phyloP scores from a whole-genome alignment of 2,888 invertebrate genomes.

The Acrobasis suavella region DNA sequence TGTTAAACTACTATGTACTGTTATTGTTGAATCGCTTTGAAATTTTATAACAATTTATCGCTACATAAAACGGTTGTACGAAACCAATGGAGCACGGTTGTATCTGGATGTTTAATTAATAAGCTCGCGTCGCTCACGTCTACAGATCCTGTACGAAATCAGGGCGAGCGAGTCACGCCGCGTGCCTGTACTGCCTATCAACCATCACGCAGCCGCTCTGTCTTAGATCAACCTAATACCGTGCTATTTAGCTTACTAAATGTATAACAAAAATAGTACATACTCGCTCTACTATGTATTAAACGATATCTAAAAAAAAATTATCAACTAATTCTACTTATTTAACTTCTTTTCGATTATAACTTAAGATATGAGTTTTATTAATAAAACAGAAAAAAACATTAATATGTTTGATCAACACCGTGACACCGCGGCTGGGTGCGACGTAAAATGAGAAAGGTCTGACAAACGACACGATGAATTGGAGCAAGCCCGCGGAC shows the following conservation, averaged over 20 bases:
- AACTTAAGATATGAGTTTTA: too few relatives aligned
- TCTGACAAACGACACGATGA: constrained; percentile 75
- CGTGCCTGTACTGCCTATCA: constrained; percentile 60
- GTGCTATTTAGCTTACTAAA: too few relatives aligned
- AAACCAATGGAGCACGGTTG: constrained; percentile 39
- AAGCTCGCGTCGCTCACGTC: constrained; percentile 55
- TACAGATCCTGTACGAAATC: constrained; percentile 72
- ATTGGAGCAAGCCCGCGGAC: constrained; percentile 73
- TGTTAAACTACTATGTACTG: background rate
- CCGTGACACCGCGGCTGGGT: background rate
- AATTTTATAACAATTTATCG: background rate
- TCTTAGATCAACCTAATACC: background rate
- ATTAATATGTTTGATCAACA: background rate
- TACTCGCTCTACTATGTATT: too few relatives aligned
- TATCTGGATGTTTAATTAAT: constrained; percentile 67
- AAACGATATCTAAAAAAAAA: too few relatives aligned
- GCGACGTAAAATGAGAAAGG: constrained; percentile 75
- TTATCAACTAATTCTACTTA: too few relatives aligned
- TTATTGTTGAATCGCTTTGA: background rate
- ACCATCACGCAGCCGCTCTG: constrained; percentile 51
- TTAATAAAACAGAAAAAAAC: too few relatives aligned
- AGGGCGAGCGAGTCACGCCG: constrained; percentile 77
- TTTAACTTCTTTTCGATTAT: too few relatives aligned
- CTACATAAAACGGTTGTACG: constrained; percentile 20
- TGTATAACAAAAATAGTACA: too few relatives aligned